These are phyloP conservation scores for Ascaphus truei DNA, from an alignment of 2,113 vertebrate species.

Conservation along the genomic window DNA sequence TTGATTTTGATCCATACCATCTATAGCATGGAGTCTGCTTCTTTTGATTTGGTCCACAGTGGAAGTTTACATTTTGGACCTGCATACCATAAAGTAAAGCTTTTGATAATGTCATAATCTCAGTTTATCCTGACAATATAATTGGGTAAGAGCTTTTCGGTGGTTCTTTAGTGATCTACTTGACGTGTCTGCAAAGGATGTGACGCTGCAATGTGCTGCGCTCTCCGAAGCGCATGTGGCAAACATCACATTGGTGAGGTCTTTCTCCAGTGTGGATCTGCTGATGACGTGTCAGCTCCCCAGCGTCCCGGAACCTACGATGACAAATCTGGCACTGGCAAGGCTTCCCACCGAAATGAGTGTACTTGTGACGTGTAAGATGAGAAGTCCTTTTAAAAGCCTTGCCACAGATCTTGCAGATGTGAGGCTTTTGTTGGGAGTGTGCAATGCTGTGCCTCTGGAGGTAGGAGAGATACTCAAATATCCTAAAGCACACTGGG, in stretches of 20 bases:
- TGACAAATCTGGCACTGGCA: constrained; percentile 75
- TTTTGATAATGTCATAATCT: not conserved
- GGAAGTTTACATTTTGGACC: too few species aligned
- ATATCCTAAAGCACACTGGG: constrained; percentile 74
- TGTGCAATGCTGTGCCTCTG: constrained; percentile 84
- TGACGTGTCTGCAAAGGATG: constrained; percentile 68
- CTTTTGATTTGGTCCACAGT: not conserved
- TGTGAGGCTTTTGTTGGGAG: constrained; percentile 80
- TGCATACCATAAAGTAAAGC: not conserved
- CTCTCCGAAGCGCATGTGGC: constrained; percentile 75
- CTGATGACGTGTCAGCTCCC: constrained; percentile 77
- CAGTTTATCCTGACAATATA: not conserved
- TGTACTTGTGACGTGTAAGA: constrained; percentile 77
- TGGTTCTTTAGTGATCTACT: not conserved
- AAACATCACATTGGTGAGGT: constrained; percentile 77
- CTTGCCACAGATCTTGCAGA: constrained; percentile 77
- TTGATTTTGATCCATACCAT: not conserved
- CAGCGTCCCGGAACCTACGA: constrained; percentile 74
- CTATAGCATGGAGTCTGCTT: not conserved
- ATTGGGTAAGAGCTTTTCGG: not conserved
- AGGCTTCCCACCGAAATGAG: constrained; percentile 76
- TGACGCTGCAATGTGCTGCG: constrained; percentile 75
- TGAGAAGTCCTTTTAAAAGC: constrained; percentile 84
- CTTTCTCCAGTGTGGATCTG: constrained; percentile 78
- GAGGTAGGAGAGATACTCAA: constrained; percentile 81